phyloP scores from a whole-genome alignment of 2,888 invertebrate species.

The Chironomus tentans region DNA sequence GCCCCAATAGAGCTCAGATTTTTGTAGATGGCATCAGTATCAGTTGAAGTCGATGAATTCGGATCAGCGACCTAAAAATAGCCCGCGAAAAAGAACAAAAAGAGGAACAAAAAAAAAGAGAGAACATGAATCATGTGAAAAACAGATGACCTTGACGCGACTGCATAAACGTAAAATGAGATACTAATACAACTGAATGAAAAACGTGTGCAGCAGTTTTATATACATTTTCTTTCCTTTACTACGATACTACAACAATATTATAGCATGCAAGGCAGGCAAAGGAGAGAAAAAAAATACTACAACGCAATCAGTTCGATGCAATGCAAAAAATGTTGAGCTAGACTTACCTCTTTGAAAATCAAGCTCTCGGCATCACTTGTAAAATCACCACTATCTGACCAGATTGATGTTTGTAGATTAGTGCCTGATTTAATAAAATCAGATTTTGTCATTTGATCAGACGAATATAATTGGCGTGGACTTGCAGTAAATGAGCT shows the following conservation, averaged over 20 bases:
- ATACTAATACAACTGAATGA: not conserved
- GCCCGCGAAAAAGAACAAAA: not conserved
- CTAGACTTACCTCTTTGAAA: conserved; percentile 14
- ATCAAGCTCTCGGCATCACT: conserved; percentile 31
- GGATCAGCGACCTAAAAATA: conserved; percentile 23
- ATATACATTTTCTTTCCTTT: no score
- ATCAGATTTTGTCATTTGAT: conserved; percentile 29
- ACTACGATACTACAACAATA: no score
- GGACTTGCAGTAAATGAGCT: conserved; percentile 30
- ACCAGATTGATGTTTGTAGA: conserved; percentile 48
- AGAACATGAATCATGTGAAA: conserved; percentile 18
- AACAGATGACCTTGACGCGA: conserved; percentile 8
- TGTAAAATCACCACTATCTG: conserved; percentile 35
- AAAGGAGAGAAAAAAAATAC: not conserved
- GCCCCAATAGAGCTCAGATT: conserved; percentile 18
- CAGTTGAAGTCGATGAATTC: not conserved
- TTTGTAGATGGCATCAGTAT: conserved; percentile 11
- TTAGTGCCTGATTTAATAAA: conserved; percentile 45
- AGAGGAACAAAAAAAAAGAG: not conserved
- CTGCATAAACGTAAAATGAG: not conserved
- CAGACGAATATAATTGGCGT: not conserved
- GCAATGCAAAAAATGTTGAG: not conserved
- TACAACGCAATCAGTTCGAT: no score
- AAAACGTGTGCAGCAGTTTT: not conserved
- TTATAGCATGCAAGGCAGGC: not conserved